These are phyloP conservation scores for Polyodon spathula DNA, from an alignment of 2,113 vertebrate species.

Conservation along the genomic window DNA sequence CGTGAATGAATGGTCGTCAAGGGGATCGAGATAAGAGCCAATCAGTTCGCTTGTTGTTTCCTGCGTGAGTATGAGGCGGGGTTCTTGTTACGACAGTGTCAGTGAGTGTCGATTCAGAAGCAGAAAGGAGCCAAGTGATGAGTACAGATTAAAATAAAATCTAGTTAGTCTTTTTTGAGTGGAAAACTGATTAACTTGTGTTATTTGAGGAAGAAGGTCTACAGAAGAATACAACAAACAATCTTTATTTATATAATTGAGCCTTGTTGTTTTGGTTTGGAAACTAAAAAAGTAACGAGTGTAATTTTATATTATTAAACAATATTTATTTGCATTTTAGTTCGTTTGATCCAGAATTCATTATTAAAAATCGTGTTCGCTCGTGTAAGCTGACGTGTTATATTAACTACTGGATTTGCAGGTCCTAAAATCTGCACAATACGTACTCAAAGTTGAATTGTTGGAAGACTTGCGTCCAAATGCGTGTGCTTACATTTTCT, in stretches of 20 bases:
- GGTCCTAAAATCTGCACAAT: conserved; percentile 46
- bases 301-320: not conserved
- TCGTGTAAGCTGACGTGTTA: not conserved
- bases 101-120: not conserved
- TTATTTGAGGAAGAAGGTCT: too few species aligned
- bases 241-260: too few species aligned
- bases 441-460: not conserved
- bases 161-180: too few species aligned
- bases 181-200: too few species aligned
- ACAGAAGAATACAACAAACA: too few species aligned
- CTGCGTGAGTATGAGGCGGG: not conserved
- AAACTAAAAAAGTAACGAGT: not conserved
- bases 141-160: not conserved
- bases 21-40: conserved; percentile 26
- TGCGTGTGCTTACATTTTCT: conserved; percentile 34
- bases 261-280: not conserved
- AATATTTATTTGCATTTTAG: not conserved
- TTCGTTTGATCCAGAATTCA: conserved; percentile 37
- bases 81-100: conserved; percentile 24
- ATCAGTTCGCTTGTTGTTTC: conserved; percentile 14
- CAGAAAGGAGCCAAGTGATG: not conserved
- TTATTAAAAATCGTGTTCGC: conserved; percentile 44
- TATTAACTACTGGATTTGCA: not conserved
- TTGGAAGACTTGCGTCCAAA: conserved; percentile 18
- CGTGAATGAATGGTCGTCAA: conserved; percentile 39